phyloP scores from a whole-genome alignment of 2,113 vertebrate genomes.

The Rhombomys opimus region DNA sequence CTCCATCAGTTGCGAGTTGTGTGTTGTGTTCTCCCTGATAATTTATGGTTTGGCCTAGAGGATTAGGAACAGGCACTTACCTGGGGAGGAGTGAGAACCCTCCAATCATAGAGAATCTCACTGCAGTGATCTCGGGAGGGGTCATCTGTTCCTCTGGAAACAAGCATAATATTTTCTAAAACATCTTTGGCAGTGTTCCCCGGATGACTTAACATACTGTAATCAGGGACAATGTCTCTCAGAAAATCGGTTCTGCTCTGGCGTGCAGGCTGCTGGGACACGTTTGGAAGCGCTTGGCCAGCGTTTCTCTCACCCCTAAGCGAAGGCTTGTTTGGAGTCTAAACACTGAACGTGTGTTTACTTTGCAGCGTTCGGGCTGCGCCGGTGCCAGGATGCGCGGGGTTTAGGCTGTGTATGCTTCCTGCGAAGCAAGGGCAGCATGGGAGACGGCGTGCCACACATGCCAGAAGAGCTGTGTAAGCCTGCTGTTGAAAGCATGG shows the following conservation, averaged over 20 bases:
- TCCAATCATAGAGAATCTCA: constrained; percentile 68
- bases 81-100: constrained; percentile 62
- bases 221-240: constrained; percentile 77
- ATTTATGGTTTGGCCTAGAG: background rate
- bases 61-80: constrained; percentile 56
- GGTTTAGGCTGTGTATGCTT: constrained; percentile 75
- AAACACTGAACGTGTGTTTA: accelerated
- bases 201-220: constrained; percentile 81
- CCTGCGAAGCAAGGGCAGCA: constrained; percentile 57
- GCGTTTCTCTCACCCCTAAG: constrained; percentile 62
- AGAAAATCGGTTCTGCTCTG: constrained; percentile 74
- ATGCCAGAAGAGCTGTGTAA: constrained; percentile 86
- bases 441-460: constrained; percentile 80
- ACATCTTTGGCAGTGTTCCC: constrained; percentile 79
- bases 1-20: background rate
- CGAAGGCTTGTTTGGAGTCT: constrained; percentile 19
- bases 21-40: background rate
- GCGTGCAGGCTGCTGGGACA: constrained; percentile 75
- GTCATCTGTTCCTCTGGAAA: constrained; percentile 84
- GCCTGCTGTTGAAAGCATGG: constrained; percentile 68
- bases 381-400: constrained; percentile 67
- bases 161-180: constrained; percentile 76
- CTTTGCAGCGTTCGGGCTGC: background rate
- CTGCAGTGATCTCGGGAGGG: constrained; percentile 75
- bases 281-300: constrained; percentile 59